These are phyloP conservation scores for Cinclus cinclus DNA, from an alignment of 2,113 vertebrate genomes.

Conservation along the genomic window DNA sequence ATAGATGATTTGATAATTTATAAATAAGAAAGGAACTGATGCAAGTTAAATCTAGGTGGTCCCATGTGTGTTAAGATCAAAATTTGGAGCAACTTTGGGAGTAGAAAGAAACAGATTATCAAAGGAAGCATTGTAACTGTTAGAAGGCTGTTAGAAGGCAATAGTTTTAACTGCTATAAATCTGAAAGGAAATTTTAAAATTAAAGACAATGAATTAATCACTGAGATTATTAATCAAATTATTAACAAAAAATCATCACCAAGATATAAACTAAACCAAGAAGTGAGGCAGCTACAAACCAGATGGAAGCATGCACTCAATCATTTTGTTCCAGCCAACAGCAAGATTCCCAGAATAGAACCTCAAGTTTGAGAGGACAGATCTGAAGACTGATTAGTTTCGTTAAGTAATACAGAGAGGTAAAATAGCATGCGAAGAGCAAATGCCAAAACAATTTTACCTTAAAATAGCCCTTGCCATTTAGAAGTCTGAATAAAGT, in stretches of 20 bases:
- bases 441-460: neutral
- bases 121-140: neutral
- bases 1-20: neutral
- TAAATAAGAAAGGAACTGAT: conserved; percentile 8
- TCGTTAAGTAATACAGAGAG: neutral
- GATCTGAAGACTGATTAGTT: neutral
- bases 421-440: neutral
- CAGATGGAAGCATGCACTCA: neutral
- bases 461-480: neutral
- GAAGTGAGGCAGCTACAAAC: neutral
- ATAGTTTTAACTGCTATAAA: neutral
- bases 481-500: neutral
- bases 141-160: neutral
- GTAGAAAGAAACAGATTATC: neutral
- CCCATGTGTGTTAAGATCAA: neutral
- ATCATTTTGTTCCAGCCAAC: neutral
- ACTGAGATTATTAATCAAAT: neutral
- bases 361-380: neutral
- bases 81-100: neutral
- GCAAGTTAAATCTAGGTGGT: neutral
- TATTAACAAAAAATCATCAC: neutral
- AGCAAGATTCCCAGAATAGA: neutral
- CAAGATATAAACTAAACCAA: neutral
- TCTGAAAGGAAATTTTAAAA: neutral
- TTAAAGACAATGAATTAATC: neutral